Base-by-base conservation (phyloP, 2,113 vertebrate species). In the Apeltes quadracus region DNA sequence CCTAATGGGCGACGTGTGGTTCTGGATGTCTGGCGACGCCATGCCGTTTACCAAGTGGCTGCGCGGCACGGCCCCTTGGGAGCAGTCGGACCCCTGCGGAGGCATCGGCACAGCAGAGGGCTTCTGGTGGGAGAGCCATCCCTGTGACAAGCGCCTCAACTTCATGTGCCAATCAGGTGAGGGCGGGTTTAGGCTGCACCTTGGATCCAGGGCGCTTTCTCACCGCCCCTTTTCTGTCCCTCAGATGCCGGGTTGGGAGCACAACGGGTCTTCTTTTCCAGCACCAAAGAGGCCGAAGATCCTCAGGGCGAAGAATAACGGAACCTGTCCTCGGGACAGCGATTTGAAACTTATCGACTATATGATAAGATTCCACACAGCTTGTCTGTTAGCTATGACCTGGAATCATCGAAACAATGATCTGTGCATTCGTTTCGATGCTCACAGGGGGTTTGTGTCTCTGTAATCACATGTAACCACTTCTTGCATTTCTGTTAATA, bases 141-240 rank as follows among this genome's bases (percentile, higher is more conserved):
- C 50, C 2, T 80, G 73, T 29, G 43, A 25, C 8, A 3, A 73
- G 46, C 22, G 1, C 10, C 38, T 69, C n/a, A 68, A 75, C 73
- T 87, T 87, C 46, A 72, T 84, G 48, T 87, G 85, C 69, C 61
- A 72, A 2, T 43, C 73, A 80, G 65, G 73, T 82, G 58, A 20
- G 55, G 12, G 12, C 3, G 48, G 2, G 3, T n/a, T 25, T n/a
- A n/a, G n/a, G n/a, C n/a, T n/a, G 11, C 16, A 10, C 10, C 34
- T 53, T 25, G 15, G 2, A 34, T 43, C n/a, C 22, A 59, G n/a
- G n/a, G 34, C 3, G 61, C 20, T 0, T 27, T n/a, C 27, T 55
- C 8, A 72, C 34, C 25, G 0, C 2, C n/a, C 16, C 50, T 5
- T 13, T 25, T 61, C n/a, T 56, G 22, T 43, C n/a, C 12, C 2